phyloP scores from a whole-genome alignment of 2,797 vertebrate species.

The Euphonia xanthogaster region DNA sequence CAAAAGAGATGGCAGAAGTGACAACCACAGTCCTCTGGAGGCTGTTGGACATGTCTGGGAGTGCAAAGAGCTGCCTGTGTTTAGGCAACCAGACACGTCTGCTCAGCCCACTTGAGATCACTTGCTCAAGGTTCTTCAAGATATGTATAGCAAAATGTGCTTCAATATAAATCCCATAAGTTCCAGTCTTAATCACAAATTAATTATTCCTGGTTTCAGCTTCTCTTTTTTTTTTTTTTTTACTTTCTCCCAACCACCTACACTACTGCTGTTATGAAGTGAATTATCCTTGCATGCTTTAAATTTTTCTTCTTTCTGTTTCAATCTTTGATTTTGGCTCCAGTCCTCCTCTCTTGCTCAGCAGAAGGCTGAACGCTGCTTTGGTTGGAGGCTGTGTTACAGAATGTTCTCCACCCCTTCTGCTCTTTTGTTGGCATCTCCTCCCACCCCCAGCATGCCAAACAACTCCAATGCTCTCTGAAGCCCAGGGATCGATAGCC shows the following conservation, averaged over 20 bases:
- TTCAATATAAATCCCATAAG: background rate
- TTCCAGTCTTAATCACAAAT: background rate
- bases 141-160: background rate
- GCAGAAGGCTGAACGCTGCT: conserved; percentile 10
- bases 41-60: background rate
- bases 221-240: background rate
- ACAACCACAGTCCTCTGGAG: background rate
- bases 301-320: conserved; percentile 1
- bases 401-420: conserved; percentile 28
- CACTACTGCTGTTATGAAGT: conserved; percentile 35
- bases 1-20: background rate
- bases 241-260: conserved; percentile 26
- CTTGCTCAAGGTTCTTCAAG: background rate
- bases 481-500: background rate
- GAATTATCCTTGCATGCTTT: conserved; percentile 25
- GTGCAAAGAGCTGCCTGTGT: fast-evolving
- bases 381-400: background rate
- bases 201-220: background rate
- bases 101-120: background rate
- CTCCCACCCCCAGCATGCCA: background rate
- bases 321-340: conserved; percentile 14
- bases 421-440: conserved; percentile 17
- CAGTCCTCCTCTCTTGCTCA: background rate
- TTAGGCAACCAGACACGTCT: background rate
- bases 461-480: background rate